These are phyloP conservation scores for Caenorhabditis remanei DNA, from an alignment of 1,140 invertebrate genomes.

Conservation along the genomic window DNA sequence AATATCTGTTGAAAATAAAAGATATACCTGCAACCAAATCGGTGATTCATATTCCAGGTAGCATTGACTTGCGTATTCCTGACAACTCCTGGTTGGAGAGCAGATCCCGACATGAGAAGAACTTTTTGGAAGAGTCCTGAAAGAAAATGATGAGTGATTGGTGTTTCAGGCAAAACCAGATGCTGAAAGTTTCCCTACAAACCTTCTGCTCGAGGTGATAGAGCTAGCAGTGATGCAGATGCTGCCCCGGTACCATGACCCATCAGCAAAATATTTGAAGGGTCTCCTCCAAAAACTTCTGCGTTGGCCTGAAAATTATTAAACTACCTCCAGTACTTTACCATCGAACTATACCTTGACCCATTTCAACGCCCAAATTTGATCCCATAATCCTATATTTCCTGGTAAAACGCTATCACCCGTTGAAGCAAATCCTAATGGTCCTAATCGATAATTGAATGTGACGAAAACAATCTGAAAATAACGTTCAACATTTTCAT, in stretches of 20 bases:
- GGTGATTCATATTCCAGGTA: conserved; percentile 75
- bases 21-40: conserved; percentile 70
- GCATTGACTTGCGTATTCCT: conserved; percentile 76
- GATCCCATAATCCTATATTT: conserved; percentile 95
- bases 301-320: conserved; percentile 85
- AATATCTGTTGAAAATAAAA: no score
- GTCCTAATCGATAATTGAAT: conserved; percentile 95
- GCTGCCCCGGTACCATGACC: conserved; percentile 95
- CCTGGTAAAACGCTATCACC: conserved; percentile 91
- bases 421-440: conserved; percentile 81
- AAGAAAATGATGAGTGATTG: background rate
- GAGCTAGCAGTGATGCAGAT: conserved; percentile 92
- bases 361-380: conserved; percentile 93
- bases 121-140: conserved; percentile 88
- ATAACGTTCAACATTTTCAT: no score
- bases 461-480: conserved; percentile 90
- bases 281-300: conserved; percentile 90
- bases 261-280: conserved; percentile 91
- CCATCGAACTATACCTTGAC: conserved; percentile 78
- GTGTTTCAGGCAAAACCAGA: background rate
- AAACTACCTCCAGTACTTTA: no score
- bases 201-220: conserved; percentile 92
- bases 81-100: conserved; percentile 87
- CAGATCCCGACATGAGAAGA: conserved; percentile 93
- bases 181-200: conserved; percentile 70